A percentile compares a stretch with the other conserved stretches of the same genome.
These are phyloP conservation scores for Meandrina meandrites DNA, from an alignment of 92 coral and sea anemone genomes.

Conservation along the genomic window DNA sequence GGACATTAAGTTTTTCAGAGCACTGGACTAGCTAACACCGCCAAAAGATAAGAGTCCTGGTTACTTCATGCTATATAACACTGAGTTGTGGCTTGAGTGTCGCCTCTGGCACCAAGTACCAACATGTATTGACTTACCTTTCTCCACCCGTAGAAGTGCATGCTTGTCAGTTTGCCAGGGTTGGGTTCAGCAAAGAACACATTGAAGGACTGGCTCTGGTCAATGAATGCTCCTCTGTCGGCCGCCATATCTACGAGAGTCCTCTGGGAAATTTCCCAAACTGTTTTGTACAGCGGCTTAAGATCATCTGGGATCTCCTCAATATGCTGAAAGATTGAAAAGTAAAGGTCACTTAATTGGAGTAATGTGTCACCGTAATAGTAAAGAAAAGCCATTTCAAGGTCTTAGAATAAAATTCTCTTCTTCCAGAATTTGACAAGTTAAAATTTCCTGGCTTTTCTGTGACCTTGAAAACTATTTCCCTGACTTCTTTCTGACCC, in stretches of 20 bases:
- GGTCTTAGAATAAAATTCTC: too few relatives aligned
- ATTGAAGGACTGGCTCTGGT: constrained; percentile 98
- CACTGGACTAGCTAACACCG: too few relatives aligned
- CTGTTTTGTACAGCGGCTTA: constrained; percentile 92
- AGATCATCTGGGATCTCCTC: constrained; percentile 89
- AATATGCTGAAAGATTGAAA: constrained; percentile 63
- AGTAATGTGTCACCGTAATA: background rate
- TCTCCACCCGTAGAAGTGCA: constrained; percentile 99
- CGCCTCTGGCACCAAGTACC: background rate
- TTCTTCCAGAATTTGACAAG: too few relatives aligned
- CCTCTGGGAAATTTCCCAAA: constrained; percentile 97
- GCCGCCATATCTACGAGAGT: constrained; percentile 94
- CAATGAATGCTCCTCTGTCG: constrained; percentile 97
- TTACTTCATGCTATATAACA: too few relatives aligned
- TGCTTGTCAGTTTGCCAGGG: constrained; percentile 90
- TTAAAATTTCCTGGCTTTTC: background rate
- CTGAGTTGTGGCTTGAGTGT: too few relatives aligned
- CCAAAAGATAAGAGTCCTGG: too few relatives aligned
- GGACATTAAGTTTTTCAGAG: too few relatives aligned
- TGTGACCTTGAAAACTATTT: too few relatives aligned
- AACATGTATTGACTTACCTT: constrained; percentile 59
- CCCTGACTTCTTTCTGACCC: too few relatives aligned
- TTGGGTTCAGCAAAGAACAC: constrained; percentile 91
- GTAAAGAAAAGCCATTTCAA: too few relatives aligned
- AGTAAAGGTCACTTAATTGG: background rate